These are phyloP conservation scores for Amphipoea oculea DNA, from an alignment of 2,888 invertebrate genomes.

Conservation along the genomic window DNA sequence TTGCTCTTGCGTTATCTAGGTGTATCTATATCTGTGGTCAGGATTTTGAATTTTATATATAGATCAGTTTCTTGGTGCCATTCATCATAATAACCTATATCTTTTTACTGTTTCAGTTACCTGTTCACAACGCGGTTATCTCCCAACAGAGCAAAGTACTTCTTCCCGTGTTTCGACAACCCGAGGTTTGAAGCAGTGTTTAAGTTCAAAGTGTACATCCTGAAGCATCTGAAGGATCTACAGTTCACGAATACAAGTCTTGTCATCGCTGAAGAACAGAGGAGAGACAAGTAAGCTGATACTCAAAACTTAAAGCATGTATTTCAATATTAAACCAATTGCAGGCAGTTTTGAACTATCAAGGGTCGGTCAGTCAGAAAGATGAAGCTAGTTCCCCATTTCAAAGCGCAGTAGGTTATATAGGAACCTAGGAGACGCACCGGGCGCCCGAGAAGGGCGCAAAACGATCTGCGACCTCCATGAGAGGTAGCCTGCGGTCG, in stretches of 20 bases:
- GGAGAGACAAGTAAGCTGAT: slow-evolving; percentile 73
- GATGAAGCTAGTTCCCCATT: neutral
- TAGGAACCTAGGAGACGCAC: too few relatives aligned
- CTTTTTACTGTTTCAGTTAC: slow-evolving; percentile 84
- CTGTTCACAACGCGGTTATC: slow-evolving; percentile 91
- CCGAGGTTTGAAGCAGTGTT: slow-evolving; percentile 92
- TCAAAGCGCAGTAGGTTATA: neutral
- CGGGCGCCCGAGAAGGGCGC: too few relatives aligned
- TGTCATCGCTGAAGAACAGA: slow-evolving; percentile 79
- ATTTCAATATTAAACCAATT: neutral
- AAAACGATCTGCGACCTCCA: too few relatives aligned
- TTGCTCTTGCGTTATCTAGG: too few relatives aligned
- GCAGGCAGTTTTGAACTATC: neutral
- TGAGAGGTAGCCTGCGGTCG: too few relatives aligned
- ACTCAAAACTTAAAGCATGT: neutral
- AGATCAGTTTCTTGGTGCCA: too few relatives aligned
- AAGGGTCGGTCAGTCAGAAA: neutral
- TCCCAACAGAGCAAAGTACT: slow-evolving; percentile 91
- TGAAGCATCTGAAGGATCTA: slow-evolving; percentile 65
- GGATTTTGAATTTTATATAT: too few relatives aligned
- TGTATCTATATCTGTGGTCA: too few relatives aligned
- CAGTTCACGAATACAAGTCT: slow-evolving; percentile 81
- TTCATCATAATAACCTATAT: neutral
- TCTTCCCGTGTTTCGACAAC: slow-evolving; percentile 94
- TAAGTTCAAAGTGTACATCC: slow-evolving; percentile 80